phyloP scores from a whole-genome alignment of 2,888 invertebrate genomes.

The Phalera bucephala region DNA sequence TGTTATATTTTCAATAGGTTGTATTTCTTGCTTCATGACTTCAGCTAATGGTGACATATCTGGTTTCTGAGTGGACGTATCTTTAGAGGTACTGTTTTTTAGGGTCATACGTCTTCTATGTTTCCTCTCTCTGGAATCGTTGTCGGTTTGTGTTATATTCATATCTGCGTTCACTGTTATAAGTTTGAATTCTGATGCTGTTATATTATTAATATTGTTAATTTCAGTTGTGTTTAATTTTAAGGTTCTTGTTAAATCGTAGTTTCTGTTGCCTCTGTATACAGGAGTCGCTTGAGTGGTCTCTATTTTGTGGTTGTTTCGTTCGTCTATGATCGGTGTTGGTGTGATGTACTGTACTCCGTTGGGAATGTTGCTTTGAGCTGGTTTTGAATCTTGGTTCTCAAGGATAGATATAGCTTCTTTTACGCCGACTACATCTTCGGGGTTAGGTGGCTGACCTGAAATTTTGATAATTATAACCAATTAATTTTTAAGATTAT shows the following conservation, averaged over 20 bases:
- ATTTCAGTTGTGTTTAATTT: constrained; percentile 32
- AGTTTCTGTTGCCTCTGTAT: constrained; percentile 64
- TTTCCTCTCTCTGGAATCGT: constrained; percentile 49
- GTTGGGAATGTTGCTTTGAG: constrained; percentile 30
- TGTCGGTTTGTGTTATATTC: constrained; percentile 49
- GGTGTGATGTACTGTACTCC: constrained; percentile 62
- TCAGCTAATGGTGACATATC: constrained; percentile 44
- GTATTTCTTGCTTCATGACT: constrained; percentile 58
- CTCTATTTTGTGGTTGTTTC: constrained; percentile 49
- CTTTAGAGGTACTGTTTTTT: constrained; percentile 31
- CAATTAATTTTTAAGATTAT: background rate
- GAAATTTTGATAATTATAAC: constrained; percentile 21
- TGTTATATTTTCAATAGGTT: constrained; percentile 43
- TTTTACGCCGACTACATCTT: constrained; percentile 68
- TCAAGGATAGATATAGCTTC: constrained; percentile 72
- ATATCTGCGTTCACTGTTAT: constrained; percentile 54
- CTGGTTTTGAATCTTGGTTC: constrained; percentile 54
- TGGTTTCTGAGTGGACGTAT: constrained; percentile 30
- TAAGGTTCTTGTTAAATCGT: constrained; percentile 28
- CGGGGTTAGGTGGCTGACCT: constrained; percentile 62
- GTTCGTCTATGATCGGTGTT: constrained; percentile 61
- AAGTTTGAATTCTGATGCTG: constrained; percentile 42
- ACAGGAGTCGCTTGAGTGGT: constrained; percentile 56
- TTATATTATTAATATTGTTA: constrained; percentile 29
- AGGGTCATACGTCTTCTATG: constrained; percentile 64